Evolutionary conservation across 2,888 invertebrate genomes (phyloP).

Genomic region (Microplitis manilae): DNA sequence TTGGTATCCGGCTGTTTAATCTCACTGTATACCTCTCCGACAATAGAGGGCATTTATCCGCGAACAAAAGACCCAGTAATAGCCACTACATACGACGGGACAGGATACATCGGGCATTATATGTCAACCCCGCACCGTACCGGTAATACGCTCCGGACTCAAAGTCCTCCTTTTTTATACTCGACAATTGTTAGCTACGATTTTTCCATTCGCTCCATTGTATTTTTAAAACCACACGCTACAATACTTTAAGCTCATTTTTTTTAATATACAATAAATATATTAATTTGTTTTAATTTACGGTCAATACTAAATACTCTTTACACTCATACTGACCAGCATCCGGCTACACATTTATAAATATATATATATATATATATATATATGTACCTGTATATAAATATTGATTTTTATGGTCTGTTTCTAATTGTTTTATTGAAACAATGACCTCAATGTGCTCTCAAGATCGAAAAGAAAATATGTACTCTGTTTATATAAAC

Average conservation of each 20-base stretch:
- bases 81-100: conserved; percentile 23
- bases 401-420: neutral
- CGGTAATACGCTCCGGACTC: neutral
- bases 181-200: neutral
- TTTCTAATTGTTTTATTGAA: neutral
- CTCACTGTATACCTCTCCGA: conserved; percentile 37
- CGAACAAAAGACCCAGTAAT: conserved; percentile 46
- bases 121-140: neutral
- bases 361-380: neutral
- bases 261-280: neutral
- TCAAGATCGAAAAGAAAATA: neutral
- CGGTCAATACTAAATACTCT: neutral
- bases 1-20: conserved; percentile 16
- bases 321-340: neutral
- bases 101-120: conserved; percentile 3
- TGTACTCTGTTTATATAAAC: neutral
- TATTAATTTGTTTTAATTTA: neutral
- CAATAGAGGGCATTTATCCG: conserved; percentile 42
- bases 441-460: neutral
- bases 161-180: neutral
- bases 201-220: neutral
- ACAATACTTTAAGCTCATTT: neutral
- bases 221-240: neutral
- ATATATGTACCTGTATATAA: neutral
- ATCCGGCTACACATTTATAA: neutral